Base-by-base conservation (phyloP, 1,140 invertebrate species). In the Dolichoris vasculosae region DNA sequence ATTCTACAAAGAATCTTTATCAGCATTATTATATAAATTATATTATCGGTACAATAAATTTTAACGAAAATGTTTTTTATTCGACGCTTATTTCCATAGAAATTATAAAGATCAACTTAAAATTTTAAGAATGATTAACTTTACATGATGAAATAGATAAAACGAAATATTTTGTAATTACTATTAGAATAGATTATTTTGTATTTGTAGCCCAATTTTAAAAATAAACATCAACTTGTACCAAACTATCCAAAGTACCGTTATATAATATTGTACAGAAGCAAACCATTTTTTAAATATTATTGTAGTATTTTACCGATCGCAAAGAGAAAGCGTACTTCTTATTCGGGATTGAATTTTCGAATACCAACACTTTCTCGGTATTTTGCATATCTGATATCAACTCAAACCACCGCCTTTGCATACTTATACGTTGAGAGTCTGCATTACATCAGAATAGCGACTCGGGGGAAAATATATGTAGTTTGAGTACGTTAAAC, bases 341-440 rank as follows among this genome's bases (percentile, higher is more conserved):
- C n/a, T 67, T 80, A 67, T 80, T 17, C 59, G 63, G 38, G 55
- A 80, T 80, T 64, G 15, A 67, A 80, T 43, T 67, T 67, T 40
- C 26, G 40, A n/a, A 30, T 46, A n/a, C 43, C 40, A 26, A 63
- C 63, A 67, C 78, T 67, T 48, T 43, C n/a, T 6, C 9, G 30
- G 11, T 13, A 46, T 40, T 67, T 67, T 80, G 43, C 79, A 71
- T 82, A 32, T 82, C 46, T 38, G 43, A 82, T 30, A 69, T 71
- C 79, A 69, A 20, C 30, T 51, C 26, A 17, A 35, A 32, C 64
- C 15, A 32, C 15, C n/a, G 32, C 20, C 40, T 7, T 0, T 59
- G 23, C 6, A 20, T 9, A 6, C 23, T 23, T 40, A 46, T 80
- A 38, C 51, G 30, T 46, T n/a, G 2, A 15, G 6, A 46, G 23